phyloP scores from a whole-genome alignment of 2,113 vertebrate genomes.

The Chaetops frenatus region DNA sequence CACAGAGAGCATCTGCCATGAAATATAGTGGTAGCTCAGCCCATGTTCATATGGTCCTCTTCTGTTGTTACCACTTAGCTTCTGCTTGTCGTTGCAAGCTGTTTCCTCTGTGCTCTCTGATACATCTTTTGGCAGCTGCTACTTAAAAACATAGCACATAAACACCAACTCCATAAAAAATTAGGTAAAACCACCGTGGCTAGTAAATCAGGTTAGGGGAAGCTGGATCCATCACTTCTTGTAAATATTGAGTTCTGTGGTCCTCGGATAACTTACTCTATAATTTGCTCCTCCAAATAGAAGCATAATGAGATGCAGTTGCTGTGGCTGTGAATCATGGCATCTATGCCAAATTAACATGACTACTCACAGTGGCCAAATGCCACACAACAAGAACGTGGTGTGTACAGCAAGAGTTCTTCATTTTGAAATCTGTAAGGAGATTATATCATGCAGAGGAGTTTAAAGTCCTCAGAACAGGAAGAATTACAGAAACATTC shows the following conservation, averaged over 20 bases:
- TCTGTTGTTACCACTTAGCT: neutral
- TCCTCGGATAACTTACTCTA: neutral
- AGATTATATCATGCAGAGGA: slow-evolving; percentile 20
- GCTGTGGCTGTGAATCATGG: slow-evolving; percentile 25
- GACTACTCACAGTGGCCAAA: slow-evolving; percentile 9
- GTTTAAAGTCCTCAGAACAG: neutral
- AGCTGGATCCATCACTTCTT: neutral
- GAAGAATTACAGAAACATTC: slow-evolving; percentile 28
- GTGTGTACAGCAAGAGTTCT: neutral
- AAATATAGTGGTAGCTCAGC: neutral
- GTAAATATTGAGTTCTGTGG: neutral
- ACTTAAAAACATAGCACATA: neutral
- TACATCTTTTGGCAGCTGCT: slow-evolving; percentile 15
- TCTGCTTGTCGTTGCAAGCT: neutral
- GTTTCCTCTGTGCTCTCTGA: neutral
- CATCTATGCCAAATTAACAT: slow-evolving; percentile 11
- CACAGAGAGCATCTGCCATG: neutral
- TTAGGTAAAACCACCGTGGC: neutral
- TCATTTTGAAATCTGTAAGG: slow-evolving; percentile 14
- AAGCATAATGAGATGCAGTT: slow-evolving; percentile 10
- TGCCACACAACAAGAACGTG: neutral
- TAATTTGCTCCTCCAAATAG: neutral
- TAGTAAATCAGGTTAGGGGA: neutral
- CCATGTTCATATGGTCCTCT: neutral
- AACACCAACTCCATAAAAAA: neutral